Evolutionary conservation across 2,797 vertebrate species (phyloP), one percentile per base, ranked within the genome.

Genomic region (Fundulus diaphanus): DNA sequence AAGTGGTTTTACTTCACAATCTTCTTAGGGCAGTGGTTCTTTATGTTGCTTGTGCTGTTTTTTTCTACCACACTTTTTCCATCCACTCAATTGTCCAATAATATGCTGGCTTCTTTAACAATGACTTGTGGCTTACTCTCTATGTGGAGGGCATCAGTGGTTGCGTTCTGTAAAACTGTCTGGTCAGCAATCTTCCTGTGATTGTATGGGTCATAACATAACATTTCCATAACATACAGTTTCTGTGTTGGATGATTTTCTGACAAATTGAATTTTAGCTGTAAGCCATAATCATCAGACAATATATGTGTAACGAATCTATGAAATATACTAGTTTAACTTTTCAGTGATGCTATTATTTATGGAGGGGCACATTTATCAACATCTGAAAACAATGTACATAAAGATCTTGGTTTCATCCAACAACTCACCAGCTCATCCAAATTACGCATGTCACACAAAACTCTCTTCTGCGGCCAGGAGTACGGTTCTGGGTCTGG

Each of bases 381-480:
- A 61, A 1, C 18, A 35, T 4, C 59, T 37, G 20, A 40, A 59
- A 59, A 37, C 33, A 22, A 63, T 37, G 33, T 63, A 12, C 5
- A 63, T 20, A 63, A 35, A 63, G 33, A 5, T 37, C 9, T 31
- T 8, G 27, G 3, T 57, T 16, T 57, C 27, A 31, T 18, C n/a
- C 3, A 73, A 5, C 37, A 73, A 94, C 98, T 97, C 90, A 99
- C 98, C 98, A 99, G 88, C 85, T 99, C 98, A 2, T 99, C 98
- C 78, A 99, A 89, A 93, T 98, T 98, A 63, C 95, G 94, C 92
- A 99, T 96, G 92, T 99, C 97, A 24, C 95, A 96, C 72, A 97
- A 89, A 0, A 96, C 90, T 81, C 97, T 95, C 90, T 96, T 96
- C 84, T 95, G 96, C 6, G 86, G 92, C 52, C 96, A 95, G 77